Base-by-base conservation (phyloP, 2,797 vertebrate species). In the Enteromius viviparus region DNA sequence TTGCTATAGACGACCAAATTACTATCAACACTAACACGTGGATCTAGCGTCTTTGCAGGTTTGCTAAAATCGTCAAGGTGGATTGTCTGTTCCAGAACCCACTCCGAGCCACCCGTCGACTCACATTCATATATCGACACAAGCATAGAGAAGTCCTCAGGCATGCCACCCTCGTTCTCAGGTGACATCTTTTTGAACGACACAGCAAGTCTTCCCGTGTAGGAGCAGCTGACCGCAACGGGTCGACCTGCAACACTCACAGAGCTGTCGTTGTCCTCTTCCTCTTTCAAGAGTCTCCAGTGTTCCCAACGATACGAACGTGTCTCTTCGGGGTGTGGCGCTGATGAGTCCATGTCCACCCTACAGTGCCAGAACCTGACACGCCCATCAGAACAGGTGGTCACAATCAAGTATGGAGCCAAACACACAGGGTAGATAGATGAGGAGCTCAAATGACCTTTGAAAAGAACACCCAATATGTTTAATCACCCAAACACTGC, bases 341-440 rank as follows among this genome's bases (percentile, higher is more conserved):
- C 89, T 11, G 87, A 91, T 14, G 88, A 88, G 1, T 89, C 89
- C 34, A 90, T 89, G 85, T 98, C 96, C 72, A 97, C 93, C 21
- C 90, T 93, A 71, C 98, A 99, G 58, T 91, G 96, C 98, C 98
- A 99, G 92, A 99, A 99, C 0, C 97, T 93, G 70, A 99, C 97
- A 37, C 92, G 95, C 88, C 96, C 96, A 91, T 99, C 98, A 0
- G 98, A 99, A 90, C 98, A 99, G 23, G 97, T 96, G 0, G 98
- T 99, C 34, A 99, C 98, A 58, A 99, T 95, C 90, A 99, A 91
- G 84, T 99, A 99, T 0, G 98, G 98, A 34, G 98, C 98, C 89
- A 99, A 95, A 91, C 98, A 99, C 78, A 99, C 98, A 0, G 98
- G 98, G 89, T 99, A 99, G 92, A 99, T 99, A 3, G 98, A 99